Evolutionary conservation across 37 sponge, comb jelly and placozoan genomes (phyloP), one percentile per base, ranked within the genome.

Genomic region (Haliclona indistincta): DNA sequence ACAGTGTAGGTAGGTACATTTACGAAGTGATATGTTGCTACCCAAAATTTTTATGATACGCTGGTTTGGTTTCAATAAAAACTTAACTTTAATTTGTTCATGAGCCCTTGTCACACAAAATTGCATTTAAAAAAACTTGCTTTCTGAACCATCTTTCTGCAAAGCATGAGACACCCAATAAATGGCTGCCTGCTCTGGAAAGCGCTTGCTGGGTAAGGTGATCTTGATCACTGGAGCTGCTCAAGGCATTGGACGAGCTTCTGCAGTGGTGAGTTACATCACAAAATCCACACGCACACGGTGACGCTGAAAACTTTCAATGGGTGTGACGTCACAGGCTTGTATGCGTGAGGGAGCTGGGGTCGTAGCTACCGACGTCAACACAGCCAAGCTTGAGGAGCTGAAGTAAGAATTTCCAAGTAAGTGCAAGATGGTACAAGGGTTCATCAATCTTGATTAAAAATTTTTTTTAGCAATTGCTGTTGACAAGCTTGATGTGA

Each of bases 321-420:
- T 47, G 49, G 49, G 2, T 8, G 42, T 44, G 42, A 3, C 33
- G 11, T n/a, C 6, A 6, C 74, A 89, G 90, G 62, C 60, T 49
- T 91, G 87, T 75, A 56, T 54, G 13, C 52, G 39, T 2, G 88
- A 92, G 33, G 88, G 88, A 17, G 93, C 93, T 23, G 52, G 43
- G 32, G 93, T 93, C 35, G 79, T 88, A 38, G 93, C 93, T 26
- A 93, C 89, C 11, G 93, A 93, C 54, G n/a, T 93, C 17, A 93
- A 93, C 56, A 41, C 10, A 20, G 77, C 69, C 43, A 79, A 79
- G 22, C 74, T 93, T 63, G 40, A 68, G 52, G 89, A 88, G 63
- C 68, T 93, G 55, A 63, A 87, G n/a, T 47, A 71, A 33, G 78
- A 70, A 32, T 47, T 32, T 3, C 34, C 73, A 71, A 53, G 67